Percentiles rank a stretch among this genome's conserved stretches.
Conservation (phyloP, 1,140 invertebrate genomes). For the Trinorchestia longiramus region DNA sequence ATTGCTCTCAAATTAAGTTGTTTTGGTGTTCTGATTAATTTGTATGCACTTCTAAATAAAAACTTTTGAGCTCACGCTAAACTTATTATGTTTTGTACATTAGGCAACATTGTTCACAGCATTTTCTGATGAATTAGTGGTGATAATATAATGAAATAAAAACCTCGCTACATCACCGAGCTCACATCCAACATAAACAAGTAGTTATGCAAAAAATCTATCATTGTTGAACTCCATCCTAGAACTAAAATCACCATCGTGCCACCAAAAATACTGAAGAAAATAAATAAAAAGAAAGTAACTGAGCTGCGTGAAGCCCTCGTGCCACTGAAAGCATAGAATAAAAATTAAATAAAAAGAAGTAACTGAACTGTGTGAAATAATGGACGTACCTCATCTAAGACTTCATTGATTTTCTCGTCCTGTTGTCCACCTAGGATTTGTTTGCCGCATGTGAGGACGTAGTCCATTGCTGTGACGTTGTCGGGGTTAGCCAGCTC, state of each 20-base stretch:
- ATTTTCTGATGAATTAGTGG: too few species aligned
- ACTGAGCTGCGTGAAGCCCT: too few species aligned
- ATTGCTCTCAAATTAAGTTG: too few species aligned
- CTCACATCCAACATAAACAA: background rate
- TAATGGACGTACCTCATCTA: background rate
- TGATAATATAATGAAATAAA: too few species aligned
- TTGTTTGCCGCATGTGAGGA: constrained; percentile 72
- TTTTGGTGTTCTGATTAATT: too few species aligned
- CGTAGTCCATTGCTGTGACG: constrained; percentile 73
- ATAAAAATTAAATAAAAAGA: background rate
- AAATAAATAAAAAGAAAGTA: background rate
- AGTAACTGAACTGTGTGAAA: background rate
- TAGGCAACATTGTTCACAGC: too few species aligned
- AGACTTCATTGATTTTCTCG: constrained; percentile 46
- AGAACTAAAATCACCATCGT: background rate
- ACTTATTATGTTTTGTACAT: too few species aligned
- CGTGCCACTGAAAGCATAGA: background rate
- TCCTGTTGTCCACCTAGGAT: constrained; percentile 64
- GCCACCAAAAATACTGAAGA: background rate
- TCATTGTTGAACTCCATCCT: background rate
- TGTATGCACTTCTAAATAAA: too few species aligned
- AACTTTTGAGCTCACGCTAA: too few species aligned
- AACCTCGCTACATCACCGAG: too few species aligned
- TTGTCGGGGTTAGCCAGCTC: constrained; percentile 72
- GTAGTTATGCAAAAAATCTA: background rate